Evolutionary conservation across 1,140 invertebrate species (phyloP), one percentile per base, ranked within the genome.

Genomic region (Drosophila subobscura): DNA sequence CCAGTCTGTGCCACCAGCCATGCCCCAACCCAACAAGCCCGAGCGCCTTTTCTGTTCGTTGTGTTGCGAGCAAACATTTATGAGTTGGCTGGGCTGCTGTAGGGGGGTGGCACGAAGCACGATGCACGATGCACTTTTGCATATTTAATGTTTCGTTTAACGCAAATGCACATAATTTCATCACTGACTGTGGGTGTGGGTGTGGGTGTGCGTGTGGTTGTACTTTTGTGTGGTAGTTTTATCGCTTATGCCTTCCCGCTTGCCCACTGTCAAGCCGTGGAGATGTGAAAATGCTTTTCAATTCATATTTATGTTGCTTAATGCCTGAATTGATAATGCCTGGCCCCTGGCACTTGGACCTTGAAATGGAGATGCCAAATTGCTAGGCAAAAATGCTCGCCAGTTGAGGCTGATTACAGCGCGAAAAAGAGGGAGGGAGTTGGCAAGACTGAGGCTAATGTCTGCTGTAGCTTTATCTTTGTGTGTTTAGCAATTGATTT

Each of bases 141-240:
- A 86, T 86, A 86, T 79, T 86, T 86, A 86, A 86, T 88, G 83
- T 77, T 86, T 88, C 88, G 83, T 88, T 86, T 86, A 86, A 86
- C 83, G 83, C 83, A 88, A 89, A 89, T 86, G 83, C 76, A 86
- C 83, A 86, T 88, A 86, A 86, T 86, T 86, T 86, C 83, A 88
- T 88, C 80, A 86, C 52, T 52, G 63, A 58, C 63, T 16, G 54
- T 67, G 37, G 8, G 5, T 49, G 5, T 53, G 14, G 47, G 41
- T 50, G 20, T 72, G 52, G 44, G 54, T 74, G 53, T 51, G 23
- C 47, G 55, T 57, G 50, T 63, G 64, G 29, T 29, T 57, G 49
- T 59, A 41, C 54, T 23, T 44, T 5, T 41, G 8, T 42, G 25
- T 63, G 20, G 65, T 79, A 84, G 80, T 84, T 88, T 85, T 20